A percentile compares a stretch with the other conserved stretches of the same genome.
phyloP scores from a whole-genome alignment of 2,888 invertebrate species.

The Hirtodrosophila confusa region DNA sequence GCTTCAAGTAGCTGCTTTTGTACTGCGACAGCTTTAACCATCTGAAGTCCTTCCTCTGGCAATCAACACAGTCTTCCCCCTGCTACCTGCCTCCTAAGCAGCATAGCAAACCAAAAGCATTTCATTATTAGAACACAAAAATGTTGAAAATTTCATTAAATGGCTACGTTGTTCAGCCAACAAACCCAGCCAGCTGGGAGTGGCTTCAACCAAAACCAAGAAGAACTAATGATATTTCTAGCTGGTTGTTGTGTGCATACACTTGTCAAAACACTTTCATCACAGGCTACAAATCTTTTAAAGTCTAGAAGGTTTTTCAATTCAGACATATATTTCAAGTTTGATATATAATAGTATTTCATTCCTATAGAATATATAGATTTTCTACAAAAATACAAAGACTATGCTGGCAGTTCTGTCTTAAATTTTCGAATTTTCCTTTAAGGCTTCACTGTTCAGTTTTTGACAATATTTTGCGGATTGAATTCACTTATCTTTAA shows the following conservation, averaged over 20 bases:
- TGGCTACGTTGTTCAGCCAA: slow-evolving; percentile 40
- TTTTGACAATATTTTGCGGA: no score
- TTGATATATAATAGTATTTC: no score
- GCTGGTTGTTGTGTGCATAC: slow-evolving; percentile 9
- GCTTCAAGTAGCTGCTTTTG: slow-evolving; percentile 12
- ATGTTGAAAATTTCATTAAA: slow-evolving; percentile 74
- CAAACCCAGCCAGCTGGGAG: slow-evolving; percentile 16
- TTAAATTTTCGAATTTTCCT: no score
- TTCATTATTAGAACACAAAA: slow-evolving; percentile 74
- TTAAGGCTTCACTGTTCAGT: no score
- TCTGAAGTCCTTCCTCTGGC: slow-evolving; percentile 14
- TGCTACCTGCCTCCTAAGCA: no score
- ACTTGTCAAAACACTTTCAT: background rate
- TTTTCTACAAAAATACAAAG: no score
- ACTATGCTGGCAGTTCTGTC: no score
- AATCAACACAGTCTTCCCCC: slow-evolving; percentile 15
- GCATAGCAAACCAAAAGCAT: slow-evolving; percentile 52
- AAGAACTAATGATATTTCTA: slow-evolving; percentile 15
- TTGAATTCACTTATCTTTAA: no score
- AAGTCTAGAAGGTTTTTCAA: no score
- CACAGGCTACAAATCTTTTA: no score
- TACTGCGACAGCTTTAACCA: slow-evolving; percentile 24
- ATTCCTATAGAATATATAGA: no score
- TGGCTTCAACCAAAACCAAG: slow-evolving; percentile 3
- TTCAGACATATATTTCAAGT: no score